A percentile compares a stretch with the other conserved stretches of the same genome.
Conservation (phyloP, 2,113 vertebrate species). For the Emydocephalus ijimae region DNA sequence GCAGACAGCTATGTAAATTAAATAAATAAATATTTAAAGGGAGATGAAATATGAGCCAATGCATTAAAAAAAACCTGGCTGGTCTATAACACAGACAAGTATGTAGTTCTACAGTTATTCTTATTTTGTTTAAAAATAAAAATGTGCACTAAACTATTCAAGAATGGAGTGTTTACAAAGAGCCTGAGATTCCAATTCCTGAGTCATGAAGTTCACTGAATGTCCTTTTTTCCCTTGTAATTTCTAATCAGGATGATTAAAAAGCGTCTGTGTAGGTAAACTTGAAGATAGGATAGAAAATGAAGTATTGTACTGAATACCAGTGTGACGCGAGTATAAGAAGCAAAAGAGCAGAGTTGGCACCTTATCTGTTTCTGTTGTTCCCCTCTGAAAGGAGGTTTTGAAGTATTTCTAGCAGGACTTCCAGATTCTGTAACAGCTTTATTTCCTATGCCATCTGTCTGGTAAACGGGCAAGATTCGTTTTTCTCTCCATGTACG, state of each 20-base stretch:
- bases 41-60: slow-evolving; percentile 34
- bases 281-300: neutral
- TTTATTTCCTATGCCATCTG: too few relatives aligned
- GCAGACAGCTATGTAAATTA: neutral
- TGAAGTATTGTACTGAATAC: neutral
- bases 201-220: neutral
- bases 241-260: neutral
- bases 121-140: neutral
- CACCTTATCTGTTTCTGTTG: neutral
- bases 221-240: neutral
- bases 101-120: neutral
- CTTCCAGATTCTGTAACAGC: too few relatives aligned
- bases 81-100: neutral
- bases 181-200: neutral
- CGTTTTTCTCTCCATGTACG: too few relatives aligned
- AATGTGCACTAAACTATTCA: neutral
- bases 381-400: too few relatives aligned
- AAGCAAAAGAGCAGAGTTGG: neutral
- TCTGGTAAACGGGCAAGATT: too few relatives aligned
- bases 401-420: too few relatives aligned
- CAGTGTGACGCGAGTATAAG: neutral
- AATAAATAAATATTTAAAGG: slow-evolving; percentile 34
- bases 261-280: neutral
- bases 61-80: neutral
- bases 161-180: neutral